Conservation (phyloP, 2,113 vertebrate species). For the Tetraodon nigroviridis region DNA sequence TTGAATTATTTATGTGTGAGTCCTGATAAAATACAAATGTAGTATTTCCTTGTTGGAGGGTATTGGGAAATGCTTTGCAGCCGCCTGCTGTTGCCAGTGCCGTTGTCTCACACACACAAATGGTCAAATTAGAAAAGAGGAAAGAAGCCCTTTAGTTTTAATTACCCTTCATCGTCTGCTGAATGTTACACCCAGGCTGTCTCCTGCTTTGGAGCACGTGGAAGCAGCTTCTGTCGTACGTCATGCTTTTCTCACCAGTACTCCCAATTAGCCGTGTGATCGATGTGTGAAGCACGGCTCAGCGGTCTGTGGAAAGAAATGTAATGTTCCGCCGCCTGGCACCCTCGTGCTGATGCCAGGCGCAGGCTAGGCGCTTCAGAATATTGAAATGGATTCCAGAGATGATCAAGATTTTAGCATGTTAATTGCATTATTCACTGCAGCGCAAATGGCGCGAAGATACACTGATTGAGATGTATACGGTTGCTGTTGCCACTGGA, state of each 20-base stretch:
- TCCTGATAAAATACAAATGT: conserved; percentile 18
- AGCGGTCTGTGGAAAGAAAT: background rate
- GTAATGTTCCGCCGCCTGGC: conserved; percentile 13
- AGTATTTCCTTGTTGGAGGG: conserved; percentile 18
- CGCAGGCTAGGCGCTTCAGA: conserved; percentile 7
- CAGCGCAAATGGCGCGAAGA: conserved; percentile 26
- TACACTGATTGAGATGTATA: conserved; percentile 35
- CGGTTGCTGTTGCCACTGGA: conserved; percentile 6
- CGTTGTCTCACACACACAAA: background rate
- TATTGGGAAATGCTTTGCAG: background rate
- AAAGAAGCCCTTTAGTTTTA: background rate
- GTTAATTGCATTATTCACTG: conserved; percentile 52
- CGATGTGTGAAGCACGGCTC: background rate
- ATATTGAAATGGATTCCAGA: conserved; percentile 48
- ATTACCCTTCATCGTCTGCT: background rate
- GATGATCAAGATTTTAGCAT: conserved; percentile 30
- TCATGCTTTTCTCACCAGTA: background rate
- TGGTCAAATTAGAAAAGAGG: background rate
- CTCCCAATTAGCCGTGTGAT: background rate
- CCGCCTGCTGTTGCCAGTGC: background rate
- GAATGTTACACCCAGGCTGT: too few species aligned
- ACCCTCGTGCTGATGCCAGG: background rate
- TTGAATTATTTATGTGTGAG: conserved; percentile 40
- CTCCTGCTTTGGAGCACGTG: background rate
- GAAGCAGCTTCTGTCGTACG: background rate